phyloP scores from a whole-genome alignment of 2,888 invertebrate genomes.

The Phlogophora meticulosa region DNA sequence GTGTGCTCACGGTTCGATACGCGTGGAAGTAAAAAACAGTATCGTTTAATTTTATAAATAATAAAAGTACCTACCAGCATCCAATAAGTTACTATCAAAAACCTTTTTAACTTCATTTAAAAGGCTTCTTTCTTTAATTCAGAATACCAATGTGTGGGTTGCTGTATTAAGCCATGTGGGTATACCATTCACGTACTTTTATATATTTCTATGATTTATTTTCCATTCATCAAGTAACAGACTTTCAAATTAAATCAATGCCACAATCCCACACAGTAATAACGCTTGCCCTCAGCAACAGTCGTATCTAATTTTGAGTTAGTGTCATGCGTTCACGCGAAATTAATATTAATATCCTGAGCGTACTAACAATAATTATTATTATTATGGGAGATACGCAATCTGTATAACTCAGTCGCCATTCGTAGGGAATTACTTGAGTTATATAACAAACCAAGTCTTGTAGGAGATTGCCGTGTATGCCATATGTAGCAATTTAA shows the following conservation, averaged over 20 bases:
- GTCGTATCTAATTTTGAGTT: slow-evolving; percentile 57
- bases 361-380: slow-evolving; percentile 53
- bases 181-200: too few species aligned
- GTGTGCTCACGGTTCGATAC: too few species aligned
- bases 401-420: slow-evolving; percentile 43
- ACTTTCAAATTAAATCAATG: slow-evolving; percentile 18
- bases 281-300: slow-evolving; percentile 29
- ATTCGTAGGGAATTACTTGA: slow-evolving; percentile 45
- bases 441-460: slow-evolving; percentile 46
- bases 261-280: slow-evolving; percentile 11
- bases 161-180: neutral
- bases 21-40: too few species aligned
- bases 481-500: slow-evolving; percentile 58
- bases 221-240: neutral
- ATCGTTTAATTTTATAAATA: neutral
- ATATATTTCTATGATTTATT: neutral
- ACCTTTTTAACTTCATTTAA: neutral
- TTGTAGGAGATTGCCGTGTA: slow-evolving; percentile 28
- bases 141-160: neutral
- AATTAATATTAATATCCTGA: slow-evolving; percentile 60
- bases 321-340: slow-evolving; percentile 52
- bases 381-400: slow-evolving; percentile 50
- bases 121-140: neutral
- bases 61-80: neutral
- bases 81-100: neutral